Base-by-base conservation (phyloP, 2,888 invertebrate species). In the Rutpela maculata region DNA sequence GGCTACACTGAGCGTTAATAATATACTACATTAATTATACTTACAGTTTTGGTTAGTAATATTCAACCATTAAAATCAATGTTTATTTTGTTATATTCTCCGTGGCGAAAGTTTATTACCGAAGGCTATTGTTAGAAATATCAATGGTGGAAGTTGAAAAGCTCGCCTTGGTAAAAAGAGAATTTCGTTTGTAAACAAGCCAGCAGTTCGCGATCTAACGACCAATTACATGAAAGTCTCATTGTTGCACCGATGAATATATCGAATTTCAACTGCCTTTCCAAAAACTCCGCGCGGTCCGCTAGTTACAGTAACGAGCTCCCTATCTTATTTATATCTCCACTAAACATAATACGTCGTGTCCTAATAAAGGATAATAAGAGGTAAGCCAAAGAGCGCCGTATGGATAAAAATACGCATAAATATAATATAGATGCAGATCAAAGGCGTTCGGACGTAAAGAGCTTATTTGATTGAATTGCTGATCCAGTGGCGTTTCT, bases 221-320 rank as follows among this genome's bases (percentile, higher is more conserved):
- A 84, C 84, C 85, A 85, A 85, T 85, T 85, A 85, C 81, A 82
- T 79, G 83, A 83, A 82, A 82, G 81, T 78, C 79, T 83, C 82
- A 86, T 85, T 85, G 85, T 86, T 85, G 83, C 79, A 80, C 76
- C 84, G 80, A 85, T 84, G 85, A 85, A 85, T 86, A 84, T 86
- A 85, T 85, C 84, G 83, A 84, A 84, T 86, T 83, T 82, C 84
- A 26, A 26, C 55, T 26, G 70, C 26, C 22, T 63, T 63, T 31
- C 56, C 63, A 35, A 72, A 72, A 72, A 72, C 63, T 26, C 72
- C 26, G 38, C 57, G 83, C 84, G 83, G 84, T 85, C 83, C 82
- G 84, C 78, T 84, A 83, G 85, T 84, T 86, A 84, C 84, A 83
- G 84, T 86, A 86, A 86, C 86, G 86, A 86, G 83, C 83, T 78